These are phyloP conservation scores for Kryptopterus vitreolus DNA, from an alignment of 2,797 vertebrate species.

Conservation along the genomic window DNA sequence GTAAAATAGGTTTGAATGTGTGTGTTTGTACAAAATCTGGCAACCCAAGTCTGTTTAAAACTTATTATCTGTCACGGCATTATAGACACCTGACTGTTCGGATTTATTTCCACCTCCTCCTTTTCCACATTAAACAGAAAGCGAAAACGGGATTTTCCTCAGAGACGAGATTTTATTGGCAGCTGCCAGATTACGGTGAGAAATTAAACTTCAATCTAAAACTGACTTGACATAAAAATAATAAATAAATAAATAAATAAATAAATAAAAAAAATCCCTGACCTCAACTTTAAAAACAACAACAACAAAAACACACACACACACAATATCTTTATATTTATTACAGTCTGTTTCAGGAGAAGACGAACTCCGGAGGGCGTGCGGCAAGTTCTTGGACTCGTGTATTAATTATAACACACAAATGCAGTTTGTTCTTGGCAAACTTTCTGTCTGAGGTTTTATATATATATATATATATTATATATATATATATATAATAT, in stretches of 20 bases:
- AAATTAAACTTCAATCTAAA: not conserved
- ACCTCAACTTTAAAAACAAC: constrained; percentile 20
- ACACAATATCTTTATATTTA: constrained; percentile 34
- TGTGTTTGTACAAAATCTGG: not conserved
- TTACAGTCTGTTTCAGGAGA: not conserved
- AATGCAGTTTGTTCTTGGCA: constrained; percentile 68
- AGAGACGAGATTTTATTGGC: not conserved
- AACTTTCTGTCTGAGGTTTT: constrained; percentile 55
- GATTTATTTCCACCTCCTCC: not conserved
- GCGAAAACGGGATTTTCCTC: not conserved
- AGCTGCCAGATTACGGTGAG: not conserved
- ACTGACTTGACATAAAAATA: not conserved
- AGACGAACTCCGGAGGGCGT: not conserved
- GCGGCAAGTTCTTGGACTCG: constrained; percentile 59
- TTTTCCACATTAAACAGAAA: not conserved
- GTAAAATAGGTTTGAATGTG: not conserved
- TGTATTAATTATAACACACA: constrained; percentile 71
- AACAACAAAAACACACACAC: too few species aligned
- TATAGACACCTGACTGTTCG: too few species aligned
- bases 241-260: too few species aligned
- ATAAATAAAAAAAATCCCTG: too few species aligned
- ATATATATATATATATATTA: too few species aligned
- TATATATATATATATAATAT: too few species aligned
- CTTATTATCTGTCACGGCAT: not conserved
- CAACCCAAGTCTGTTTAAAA: not conserved